Percentiles rank a stretch among this genome's conserved stretches.
phyloP scores from a whole-genome alignment of 2,797 vertebrate genomes.

The Pempheris klunzingeri region DNA sequence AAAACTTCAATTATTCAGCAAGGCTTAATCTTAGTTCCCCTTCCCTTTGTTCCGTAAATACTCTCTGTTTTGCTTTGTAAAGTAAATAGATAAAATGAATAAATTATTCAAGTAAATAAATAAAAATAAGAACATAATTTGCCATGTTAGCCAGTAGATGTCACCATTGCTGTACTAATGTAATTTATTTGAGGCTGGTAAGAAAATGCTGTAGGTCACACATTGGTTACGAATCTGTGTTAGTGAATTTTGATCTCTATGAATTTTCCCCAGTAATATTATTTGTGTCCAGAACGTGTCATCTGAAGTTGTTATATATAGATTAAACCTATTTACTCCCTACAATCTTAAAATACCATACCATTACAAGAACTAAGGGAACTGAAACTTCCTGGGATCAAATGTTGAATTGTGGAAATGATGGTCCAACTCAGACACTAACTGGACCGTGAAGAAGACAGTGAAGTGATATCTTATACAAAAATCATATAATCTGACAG shows the following conservation, averaged over 20 bases:
- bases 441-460: neutral
- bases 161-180: conserved; percentile 43
- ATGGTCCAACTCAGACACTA: no score
- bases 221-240: neutral
- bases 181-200: neutral
- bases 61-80: neutral
- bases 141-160: conserved; percentile 57
- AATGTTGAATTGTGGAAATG: neutral
- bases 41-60: neutral
- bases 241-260: neutral
- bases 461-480: neutral
- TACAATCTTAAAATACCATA: neutral
- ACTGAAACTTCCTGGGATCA: neutral
- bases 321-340: neutral
- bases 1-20: neutral
- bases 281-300: neutral
- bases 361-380: no score
- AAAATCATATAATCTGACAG: neutral
- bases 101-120: neutral
- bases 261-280: neutral
- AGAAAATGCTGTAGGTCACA: neutral
- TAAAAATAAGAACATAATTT: neutral
- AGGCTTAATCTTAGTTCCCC: neutral
- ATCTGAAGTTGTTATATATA: no score
- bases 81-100: neutral